A percentile compares a stretch with the other conserved stretches of the same genome.
Conservation (phyloP, 2,888 invertebrate species). For the Candidula unifasciata region DNA sequence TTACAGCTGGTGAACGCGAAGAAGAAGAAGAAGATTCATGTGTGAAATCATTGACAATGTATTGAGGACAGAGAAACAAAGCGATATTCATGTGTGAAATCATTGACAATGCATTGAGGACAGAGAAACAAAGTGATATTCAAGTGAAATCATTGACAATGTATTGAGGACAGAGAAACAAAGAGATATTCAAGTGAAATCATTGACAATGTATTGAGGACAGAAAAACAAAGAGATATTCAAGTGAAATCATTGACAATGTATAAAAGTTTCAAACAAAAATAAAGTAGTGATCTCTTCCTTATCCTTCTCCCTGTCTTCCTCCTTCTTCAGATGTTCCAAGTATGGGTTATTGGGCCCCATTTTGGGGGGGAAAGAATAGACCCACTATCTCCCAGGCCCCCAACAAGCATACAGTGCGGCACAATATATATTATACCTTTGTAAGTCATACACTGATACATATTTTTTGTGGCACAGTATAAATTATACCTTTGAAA, state of each 20-base stretch:
- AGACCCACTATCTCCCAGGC: too few species aligned
- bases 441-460: too few species aligned
- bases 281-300: background rate
- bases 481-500: too few species aligned
- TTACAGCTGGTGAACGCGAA: too few species aligned
- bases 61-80: conserved; percentile 54
- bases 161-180: conserved; percentile 55
- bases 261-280: background rate
- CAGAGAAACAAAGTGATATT: background rate
- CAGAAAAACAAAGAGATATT: background rate
- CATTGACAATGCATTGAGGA: conserved; percentile 71
- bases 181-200: background rate
- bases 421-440: too few species aligned
- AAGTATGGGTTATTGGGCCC: too few species aligned
- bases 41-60: background rate
- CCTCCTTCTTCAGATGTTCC: too few species aligned
- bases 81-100: background rate
- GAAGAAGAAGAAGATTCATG: background rate
- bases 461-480: too few species aligned
- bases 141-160: background rate
- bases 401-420: too few species aligned
- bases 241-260: background rate
- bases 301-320: too few species aligned
- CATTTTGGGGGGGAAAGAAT: too few species aligned
- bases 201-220: conserved; percentile 56